A percentile compares a stretch with the other conserved stretches of the same genome.
These are phyloP conservation scores for Nothobranchius furzeri DNA, from an alignment of 2,113 vertebrate species.

Conservation along the genomic window DNA sequence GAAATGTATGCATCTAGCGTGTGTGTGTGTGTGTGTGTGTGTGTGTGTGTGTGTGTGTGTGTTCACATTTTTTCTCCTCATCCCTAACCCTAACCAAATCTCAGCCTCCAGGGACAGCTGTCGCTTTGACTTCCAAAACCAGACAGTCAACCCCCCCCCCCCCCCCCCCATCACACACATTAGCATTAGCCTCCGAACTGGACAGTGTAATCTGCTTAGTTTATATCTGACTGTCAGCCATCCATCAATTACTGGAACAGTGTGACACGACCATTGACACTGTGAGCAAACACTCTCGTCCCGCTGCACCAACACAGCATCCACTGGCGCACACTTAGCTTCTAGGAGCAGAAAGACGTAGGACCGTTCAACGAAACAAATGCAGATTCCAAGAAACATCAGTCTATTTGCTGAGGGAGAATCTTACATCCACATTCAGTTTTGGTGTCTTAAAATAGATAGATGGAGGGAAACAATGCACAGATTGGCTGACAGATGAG, in stretches of 20 bases:
- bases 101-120: conserved; percentile 57
- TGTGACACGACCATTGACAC: conserved; percentile 87
- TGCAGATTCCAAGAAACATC: background rate
- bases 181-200: conserved; percentile 50
- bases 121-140: conserved; percentile 58
- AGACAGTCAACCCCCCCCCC: conserved; percentile 60
- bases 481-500: conserved; percentile 56
- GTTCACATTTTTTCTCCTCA: conserved; percentile 7
- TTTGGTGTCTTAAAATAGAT: conserved; percentile 49
- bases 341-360: background rate
- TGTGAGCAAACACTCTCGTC: conserved; percentile 84
- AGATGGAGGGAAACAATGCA: conserved; percentile 49
- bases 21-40: too few relatives aligned
- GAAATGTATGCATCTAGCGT: too few relatives aligned
- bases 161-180: conserved; percentile 28
- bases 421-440: conserved; percentile 12
- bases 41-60: background rate
- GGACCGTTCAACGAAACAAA: background rate
- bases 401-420: background rate
- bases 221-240: conserved; percentile 69
- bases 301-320: conserved; percentile 59
- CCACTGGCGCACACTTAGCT: conserved; percentile 75
- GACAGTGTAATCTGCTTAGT: conserved; percentile 72
- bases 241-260: conserved; percentile 75
- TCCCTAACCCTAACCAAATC: conserved; percentile 45